Percentiles rank a stretch among this genome's conserved stretches.
Evolutionary conservation across 2,113 vertebrate genomes (phyloP).

Genomic region (human (Homo sapiens)): DNA sequence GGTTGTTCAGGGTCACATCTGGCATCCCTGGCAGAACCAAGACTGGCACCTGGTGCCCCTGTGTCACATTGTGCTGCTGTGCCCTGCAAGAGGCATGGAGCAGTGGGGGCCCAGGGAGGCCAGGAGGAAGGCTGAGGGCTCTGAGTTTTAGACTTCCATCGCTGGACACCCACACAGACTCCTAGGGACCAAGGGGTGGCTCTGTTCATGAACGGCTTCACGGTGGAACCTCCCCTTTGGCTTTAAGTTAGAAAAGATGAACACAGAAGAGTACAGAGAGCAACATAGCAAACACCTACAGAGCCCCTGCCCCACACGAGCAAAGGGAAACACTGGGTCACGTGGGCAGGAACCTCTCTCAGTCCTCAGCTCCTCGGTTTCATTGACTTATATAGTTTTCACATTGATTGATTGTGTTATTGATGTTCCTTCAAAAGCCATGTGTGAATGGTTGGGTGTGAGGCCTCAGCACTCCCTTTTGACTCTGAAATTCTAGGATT

Average conservation of each 20-base stretch:
- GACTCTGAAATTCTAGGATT: slow-evolving; percentile 11
- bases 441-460: background rate
- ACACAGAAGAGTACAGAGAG: background rate
- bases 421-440: accelerated
- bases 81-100: background rate
- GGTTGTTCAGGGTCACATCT: background rate
- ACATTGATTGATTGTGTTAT: accelerated
- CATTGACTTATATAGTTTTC: background rate
- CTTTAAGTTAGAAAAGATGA: background rate
- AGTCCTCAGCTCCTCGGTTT: background rate
- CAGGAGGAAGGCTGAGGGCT: background rate
- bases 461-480: background rate
- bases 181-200: accelerated
- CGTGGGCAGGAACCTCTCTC: background rate
- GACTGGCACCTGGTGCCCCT: background rate
- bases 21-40: background rate
- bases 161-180: background rate
- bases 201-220: background rate
- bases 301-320: accelerated
- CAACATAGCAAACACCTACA: background rate
- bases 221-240: background rate
- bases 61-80: background rate
- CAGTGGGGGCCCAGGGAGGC: background rate
- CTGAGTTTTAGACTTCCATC: background rate
- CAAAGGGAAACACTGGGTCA: background rate